These are phyloP conservation scores for Ascidia mentula DNA, from an alignment of 23 tunicate genomes.

Conservation along the genomic window DNA sequence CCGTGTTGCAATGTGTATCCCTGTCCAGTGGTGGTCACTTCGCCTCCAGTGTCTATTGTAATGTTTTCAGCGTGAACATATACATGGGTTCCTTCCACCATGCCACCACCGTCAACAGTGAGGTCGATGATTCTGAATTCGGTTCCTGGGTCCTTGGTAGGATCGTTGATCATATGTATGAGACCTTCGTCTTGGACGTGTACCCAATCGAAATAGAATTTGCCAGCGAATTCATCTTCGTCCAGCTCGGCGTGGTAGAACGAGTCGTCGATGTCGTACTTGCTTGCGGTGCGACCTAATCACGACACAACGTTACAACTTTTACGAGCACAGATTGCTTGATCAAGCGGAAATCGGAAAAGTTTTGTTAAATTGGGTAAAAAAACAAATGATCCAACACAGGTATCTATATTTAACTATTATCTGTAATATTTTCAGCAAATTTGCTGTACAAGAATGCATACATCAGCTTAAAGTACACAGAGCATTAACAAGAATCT, in stretches of 20 bases:
- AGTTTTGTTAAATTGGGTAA: too few relatives aligned
- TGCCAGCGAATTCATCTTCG: slow-evolving; percentile 22
- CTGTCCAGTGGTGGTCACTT: slow-evolving; percentile 11
- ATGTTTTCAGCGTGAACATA: slow-evolving; percentile 29
- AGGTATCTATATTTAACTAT: too few relatives aligned
- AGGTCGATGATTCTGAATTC: slow-evolving; percentile 12
- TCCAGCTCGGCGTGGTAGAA: slow-evolving; percentile 11
- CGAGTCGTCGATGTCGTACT: slow-evolving; percentile 29
- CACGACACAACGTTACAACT: too few relatives aligned
- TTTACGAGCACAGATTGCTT: too few relatives aligned
- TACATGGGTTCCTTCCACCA: slow-evolving; percentile 30
- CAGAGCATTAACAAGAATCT: too few relatives aligned
- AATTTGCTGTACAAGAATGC: too few relatives aligned
- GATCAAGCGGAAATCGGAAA: too few relatives aligned
- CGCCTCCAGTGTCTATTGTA: slow-evolving; percentile 31
- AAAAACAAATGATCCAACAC: too few relatives aligned
- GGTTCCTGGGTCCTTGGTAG: slow-evolving; percentile 22
- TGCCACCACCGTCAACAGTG: slow-evolving; percentile 27
- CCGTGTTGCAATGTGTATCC: slow-evolving; percentile 18
- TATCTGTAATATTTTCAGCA: too few relatives aligned
- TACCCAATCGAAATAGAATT: slow-evolving; percentile 19
- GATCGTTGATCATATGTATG: slow-evolving; percentile 29
- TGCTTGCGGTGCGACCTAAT: slow-evolving; percentile 24
- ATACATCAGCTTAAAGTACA: too few relatives aligned
- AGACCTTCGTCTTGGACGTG: slow-evolving; percentile 20